phyloP scores from a whole-genome alignment of 2,113 vertebrate species.

The Microcebus murinus region DNA sequence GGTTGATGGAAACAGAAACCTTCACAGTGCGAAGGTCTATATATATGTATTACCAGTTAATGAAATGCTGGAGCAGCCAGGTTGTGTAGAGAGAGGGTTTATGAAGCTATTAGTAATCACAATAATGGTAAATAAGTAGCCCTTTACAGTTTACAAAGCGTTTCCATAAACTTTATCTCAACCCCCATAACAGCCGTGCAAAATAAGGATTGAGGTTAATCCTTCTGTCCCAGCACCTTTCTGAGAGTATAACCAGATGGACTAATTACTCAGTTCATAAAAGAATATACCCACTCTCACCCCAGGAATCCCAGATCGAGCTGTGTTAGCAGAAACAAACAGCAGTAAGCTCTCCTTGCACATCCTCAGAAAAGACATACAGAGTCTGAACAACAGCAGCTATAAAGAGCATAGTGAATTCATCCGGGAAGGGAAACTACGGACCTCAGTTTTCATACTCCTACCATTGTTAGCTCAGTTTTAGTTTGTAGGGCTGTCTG shows the following conservation, averaged over 20 bases:
- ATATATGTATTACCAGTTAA: background rate
- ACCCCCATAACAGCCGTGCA: background rate
- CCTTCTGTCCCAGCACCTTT: constrained; percentile 45
- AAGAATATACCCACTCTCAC: background rate
- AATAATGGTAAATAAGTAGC: constrained; percentile 43
- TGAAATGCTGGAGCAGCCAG: background rate
- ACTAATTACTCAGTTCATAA: constrained; percentile 66
- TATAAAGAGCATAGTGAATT: background rate
- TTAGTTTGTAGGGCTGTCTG: background rate
- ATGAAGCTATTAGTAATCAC: background rate
- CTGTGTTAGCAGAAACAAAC: background rate
- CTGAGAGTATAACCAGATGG: constrained; percentile 40
- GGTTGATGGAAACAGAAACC: background rate
- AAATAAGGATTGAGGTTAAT: constrained; percentile 29
- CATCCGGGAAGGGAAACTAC: background rate
- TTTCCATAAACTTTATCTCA: constrained; percentile 42
- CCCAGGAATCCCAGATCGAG: background rate
- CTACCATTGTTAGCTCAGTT: background rate
- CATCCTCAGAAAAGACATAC: background rate
- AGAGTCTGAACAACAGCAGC: background rate
- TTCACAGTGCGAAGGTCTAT: background rate
- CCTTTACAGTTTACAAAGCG: constrained; percentile 31
- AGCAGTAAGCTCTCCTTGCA: background rate
- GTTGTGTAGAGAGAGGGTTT: background rate
- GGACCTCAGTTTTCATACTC: background rate